Evolutionary conservation across 2,888 invertebrate genomes (phyloP).

Genomic region (Callinectes sapidus): DNA sequence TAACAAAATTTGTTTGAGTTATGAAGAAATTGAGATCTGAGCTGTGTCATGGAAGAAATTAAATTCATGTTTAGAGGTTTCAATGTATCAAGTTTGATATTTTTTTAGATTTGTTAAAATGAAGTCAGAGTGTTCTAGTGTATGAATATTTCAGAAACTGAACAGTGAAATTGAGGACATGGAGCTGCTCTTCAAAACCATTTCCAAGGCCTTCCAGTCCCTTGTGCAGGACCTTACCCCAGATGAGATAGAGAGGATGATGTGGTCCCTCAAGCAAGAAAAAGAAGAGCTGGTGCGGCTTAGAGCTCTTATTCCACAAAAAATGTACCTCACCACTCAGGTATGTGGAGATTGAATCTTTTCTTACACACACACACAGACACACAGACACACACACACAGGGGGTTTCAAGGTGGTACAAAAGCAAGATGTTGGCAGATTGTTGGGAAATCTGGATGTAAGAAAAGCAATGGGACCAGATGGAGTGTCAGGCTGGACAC

Average conservation of each 20-base stretch:
- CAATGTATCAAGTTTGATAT: too few species aligned
- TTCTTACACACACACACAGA: background rate
- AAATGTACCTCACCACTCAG: slow-evolving; percentile 81
- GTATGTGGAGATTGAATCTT: slow-evolving; percentile 41
- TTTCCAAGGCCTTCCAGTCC: slow-evolving; percentile 93
- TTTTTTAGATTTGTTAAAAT: background rate
- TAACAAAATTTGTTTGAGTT: too few species aligned
- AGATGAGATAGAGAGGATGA: slow-evolving; percentile 93
- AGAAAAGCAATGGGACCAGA: too few species aligned
- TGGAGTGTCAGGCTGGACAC: too few species aligned
- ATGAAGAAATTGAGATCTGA: too few species aligned
- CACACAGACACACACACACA: background rate
- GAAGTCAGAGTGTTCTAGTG: background rate
- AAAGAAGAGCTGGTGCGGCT: slow-evolving; percentile 91
- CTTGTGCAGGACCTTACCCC: slow-evolving; percentile 92
- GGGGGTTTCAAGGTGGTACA: too few species aligned
- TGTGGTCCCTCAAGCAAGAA: slow-evolving; percentile 90
- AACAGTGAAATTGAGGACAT: slow-evolving; percentile 89
- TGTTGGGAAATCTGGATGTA: too few species aligned
- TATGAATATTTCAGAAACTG: slow-evolving; percentile 76
- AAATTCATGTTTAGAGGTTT: too few species aligned
- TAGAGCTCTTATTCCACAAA: slow-evolving; percentile 87
- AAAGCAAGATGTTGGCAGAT: too few species aligned
- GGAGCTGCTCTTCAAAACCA: slow-evolving; percentile 91
- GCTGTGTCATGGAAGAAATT: too few species aligned